These are phyloP conservation scores for Lycia hirtaria DNA, from an alignment of 2,888 invertebrate species.

Conservation along the genomic window DNA sequence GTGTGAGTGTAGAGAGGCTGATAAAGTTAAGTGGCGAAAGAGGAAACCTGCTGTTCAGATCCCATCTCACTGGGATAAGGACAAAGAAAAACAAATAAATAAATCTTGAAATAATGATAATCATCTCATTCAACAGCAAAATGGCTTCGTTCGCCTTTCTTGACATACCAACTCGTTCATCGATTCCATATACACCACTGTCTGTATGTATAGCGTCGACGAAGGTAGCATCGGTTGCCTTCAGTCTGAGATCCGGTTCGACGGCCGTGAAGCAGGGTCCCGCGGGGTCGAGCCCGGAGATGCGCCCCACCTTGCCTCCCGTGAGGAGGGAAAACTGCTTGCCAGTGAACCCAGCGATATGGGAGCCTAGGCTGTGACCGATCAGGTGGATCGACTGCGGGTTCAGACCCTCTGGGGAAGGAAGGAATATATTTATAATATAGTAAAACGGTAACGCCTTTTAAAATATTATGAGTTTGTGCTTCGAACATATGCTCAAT, in stretches of 20 bases:
- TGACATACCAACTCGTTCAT: constrained; percentile 61
- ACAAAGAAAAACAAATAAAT: too few relatives aligned
- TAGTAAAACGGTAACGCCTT: too few relatives aligned
- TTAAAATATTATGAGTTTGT: too few relatives aligned
- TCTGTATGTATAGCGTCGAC: constrained; percentile 73
- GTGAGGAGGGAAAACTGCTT: constrained; percentile 61
- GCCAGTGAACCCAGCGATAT: constrained; percentile 71
- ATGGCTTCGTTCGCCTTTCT: too few relatives aligned
- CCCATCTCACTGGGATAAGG: too few relatives aligned
- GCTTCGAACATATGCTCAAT: too few relatives aligned
- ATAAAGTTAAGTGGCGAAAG: too few relatives aligned
- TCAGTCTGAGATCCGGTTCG: constrained; percentile 52
- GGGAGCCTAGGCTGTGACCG: constrained; percentile 76
- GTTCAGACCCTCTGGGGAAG: constrained; percentile 59
- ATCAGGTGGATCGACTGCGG: constrained; percentile 66
- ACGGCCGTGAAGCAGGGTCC: constrained; percentile 75
- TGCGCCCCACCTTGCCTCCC: constrained; percentile 59
- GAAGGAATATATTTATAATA: neutral
- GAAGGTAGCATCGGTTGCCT: constrained; percentile 61
- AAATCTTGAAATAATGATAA: too few relatives aligned
- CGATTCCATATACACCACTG: constrained; percentile 67
- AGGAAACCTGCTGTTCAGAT: too few relatives aligned
- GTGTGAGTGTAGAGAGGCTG: too few relatives aligned
- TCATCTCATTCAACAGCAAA: too few relatives aligned
- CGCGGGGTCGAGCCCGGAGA: constrained; percentile 74